These are phyloP conservation scores for Melikaiella ostensackeni DNA, from an alignment of 2,888 invertebrate genomes.

Conservation along the genomic window DNA sequence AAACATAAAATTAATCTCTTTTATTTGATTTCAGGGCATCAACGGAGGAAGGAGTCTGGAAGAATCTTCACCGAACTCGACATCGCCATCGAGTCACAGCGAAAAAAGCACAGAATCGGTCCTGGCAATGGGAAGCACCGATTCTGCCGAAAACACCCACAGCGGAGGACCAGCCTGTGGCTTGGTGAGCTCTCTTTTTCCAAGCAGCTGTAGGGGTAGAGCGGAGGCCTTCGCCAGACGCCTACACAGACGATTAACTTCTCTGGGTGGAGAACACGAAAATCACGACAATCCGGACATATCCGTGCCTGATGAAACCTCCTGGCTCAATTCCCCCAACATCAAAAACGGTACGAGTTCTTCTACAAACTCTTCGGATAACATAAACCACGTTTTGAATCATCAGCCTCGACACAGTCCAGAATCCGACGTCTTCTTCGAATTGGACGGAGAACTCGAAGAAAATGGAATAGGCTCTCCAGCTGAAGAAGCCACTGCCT, in stretches of 20 bases:
- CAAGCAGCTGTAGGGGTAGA: conserved; percentile 87
- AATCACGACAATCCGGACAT: conserved; percentile 48
- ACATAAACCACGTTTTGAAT: conserved; percentile 68
- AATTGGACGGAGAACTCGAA: conserved; percentile 64
- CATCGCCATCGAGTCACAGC: conserved; percentile 33
- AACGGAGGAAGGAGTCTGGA: conserved; percentile 56
- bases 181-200: conserved; percentile 69
- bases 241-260: conserved; percentile 86
- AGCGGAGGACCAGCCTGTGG: conserved; percentile 66
- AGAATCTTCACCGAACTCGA: conserved; percentile 47
- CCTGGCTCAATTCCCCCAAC: conserved; percentile 63
- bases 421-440: conserved; percentile 71
- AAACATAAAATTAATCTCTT: not conserved
- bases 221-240: conserved; percentile 90
- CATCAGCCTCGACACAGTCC: conserved; percentile 78
- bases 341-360: conserved; percentile 56
- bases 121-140: conserved; percentile 68
- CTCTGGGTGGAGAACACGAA: conserved; percentile 80
- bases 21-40: conserved; percentile 52
- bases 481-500: conserved; percentile 79
- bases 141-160: conserved; percentile 75
- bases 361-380: conserved; percentile 63
- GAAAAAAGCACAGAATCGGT: conserved; percentile 43
- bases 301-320: conserved; percentile 62
- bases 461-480: conserved; percentile 84